Evolutionary conservation across 2,797 vertebrate genomes (phyloP).

Genomic region (Protonibea diacanthus): DNA sequence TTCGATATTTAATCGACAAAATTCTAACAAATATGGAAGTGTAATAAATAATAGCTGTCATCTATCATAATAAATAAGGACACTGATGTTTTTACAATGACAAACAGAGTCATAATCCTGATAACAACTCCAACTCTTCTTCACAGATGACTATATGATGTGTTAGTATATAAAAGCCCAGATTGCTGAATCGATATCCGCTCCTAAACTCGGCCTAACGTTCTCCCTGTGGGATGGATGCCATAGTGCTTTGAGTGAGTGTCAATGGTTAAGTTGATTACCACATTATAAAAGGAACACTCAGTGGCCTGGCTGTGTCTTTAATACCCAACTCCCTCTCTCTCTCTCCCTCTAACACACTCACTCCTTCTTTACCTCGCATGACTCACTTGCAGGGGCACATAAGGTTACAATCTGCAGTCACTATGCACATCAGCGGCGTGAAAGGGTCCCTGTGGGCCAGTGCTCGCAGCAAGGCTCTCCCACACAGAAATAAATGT

Average conservation of each 20-base stretch:
- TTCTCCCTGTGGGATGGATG: conserved; percentile 26
- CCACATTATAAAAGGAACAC: conserved; percentile 52
- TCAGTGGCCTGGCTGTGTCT: conserved; percentile 39
- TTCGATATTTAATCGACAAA: not conserved
- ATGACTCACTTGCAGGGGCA: conserved; percentile 62
- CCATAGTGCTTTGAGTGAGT: conserved; percentile 40
- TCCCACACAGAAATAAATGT: conserved; percentile 64
- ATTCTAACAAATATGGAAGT: not conserved
- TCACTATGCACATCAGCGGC: conserved; percentile 58
- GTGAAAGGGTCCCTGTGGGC: conserved; percentile 70
- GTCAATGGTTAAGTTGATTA: conserved; percentile 48
- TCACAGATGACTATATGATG: conserved; percentile 15
- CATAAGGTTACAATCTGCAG: conserved; percentile 71
- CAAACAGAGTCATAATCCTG: not conserved
- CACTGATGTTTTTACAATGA: not conserved
- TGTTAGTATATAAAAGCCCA: conserved; percentile 15
- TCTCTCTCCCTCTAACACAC: conserved; percentile 2
- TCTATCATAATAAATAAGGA: not conserved
- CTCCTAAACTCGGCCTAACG: conserved; percentile 16
- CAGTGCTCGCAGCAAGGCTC: conserved; percentile 41
- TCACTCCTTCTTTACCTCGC: conserved; percentile 47
- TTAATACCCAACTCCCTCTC: conserved; percentile 31
- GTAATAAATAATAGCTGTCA: not conserved
- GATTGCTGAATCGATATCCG: conserved; percentile 39
- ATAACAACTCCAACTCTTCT: not conserved